Evolutionary conservation across 2,888 invertebrate genomes (phyloP).

Genomic region (Acleris emargana): DNA sequence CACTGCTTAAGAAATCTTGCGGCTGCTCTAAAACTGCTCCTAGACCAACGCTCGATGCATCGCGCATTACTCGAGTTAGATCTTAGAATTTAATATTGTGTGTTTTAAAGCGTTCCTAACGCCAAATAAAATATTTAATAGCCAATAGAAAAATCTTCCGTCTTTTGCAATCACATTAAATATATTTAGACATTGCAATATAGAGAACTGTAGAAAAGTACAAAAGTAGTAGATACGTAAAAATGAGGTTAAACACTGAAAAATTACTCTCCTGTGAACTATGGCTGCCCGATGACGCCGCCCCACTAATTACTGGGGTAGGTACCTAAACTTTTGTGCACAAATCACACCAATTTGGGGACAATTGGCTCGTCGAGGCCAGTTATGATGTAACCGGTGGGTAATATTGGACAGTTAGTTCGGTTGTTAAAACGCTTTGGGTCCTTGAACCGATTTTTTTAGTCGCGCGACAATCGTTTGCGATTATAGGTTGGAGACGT

Average conservation of each 20-base stretch:
- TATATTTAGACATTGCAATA: no score
- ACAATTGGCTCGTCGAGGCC: slow-evolving; percentile 31
- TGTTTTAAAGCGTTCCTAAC: no score
- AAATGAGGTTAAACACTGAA: slow-evolving; percentile 4
- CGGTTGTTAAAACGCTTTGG: slow-evolving; percentile 1
- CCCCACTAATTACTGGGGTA: slow-evolving; percentile 16
- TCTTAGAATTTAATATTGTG: no score
- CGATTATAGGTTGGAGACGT: no score
- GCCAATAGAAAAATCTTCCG: no score
- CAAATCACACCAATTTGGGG: slow-evolving; percentile 36
- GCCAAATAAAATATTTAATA: no score
- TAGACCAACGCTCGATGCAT: no score
- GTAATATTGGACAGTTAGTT: slow-evolving; percentile 24
- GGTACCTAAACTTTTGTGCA: slow-evolving; percentile 27
- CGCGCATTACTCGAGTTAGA: no score
- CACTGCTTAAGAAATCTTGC: no score
- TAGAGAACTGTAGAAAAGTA: background rate
- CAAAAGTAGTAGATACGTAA: background rate
- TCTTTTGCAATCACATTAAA: no score
- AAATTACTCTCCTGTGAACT: background rate
- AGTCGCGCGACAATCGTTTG: background rate
- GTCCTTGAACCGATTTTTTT: slow-evolving; percentile 27
- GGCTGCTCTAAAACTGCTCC: no score
- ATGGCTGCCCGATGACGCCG: background rate
- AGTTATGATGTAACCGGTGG: slow-evolving; percentile 24